Percentiles rank a stretch among this genome's conserved stretches.
These are phyloP conservation scores for Limenitis camilla DNA, from an alignment of 2,888 invertebrate genomes.

Conservation along the genomic window DNA sequence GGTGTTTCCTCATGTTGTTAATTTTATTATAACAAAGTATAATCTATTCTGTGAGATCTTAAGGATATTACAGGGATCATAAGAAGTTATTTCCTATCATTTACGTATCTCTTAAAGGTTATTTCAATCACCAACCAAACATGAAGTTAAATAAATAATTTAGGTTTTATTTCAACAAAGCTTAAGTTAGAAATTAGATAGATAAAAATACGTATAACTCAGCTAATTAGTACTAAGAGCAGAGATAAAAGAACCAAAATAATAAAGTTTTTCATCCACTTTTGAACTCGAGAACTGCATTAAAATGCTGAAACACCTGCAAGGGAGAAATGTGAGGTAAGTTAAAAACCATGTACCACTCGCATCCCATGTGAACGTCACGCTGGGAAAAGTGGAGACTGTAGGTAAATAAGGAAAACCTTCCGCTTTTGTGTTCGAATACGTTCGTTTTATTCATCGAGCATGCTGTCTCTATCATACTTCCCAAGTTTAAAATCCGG, in stretches of 20 bases:
- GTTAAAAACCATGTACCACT: conserved; percentile 66
- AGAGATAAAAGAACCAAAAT: neutral
- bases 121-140: too few species aligned
- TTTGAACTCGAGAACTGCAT: conserved; percentile 37
- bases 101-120: too few species aligned
- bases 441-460: conserved; percentile 38
- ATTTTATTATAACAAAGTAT: too few species aligned
- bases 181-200: too few species aligned
- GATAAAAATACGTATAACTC: neutral
- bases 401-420: conserved; percentile 48
- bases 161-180: too few species aligned
- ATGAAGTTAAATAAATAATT: too few species aligned
- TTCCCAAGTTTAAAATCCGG: conserved; percentile 32
- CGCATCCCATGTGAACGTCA: conserved; percentile 45
- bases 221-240: neutral
- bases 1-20: too few species aligned
- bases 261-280: conserved; percentile 14
- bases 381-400: conserved; percentile 38
- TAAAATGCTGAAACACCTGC: conserved; percentile 51
- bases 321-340: conserved; percentile 44
- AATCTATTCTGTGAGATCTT: too few species aligned
- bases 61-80: too few species aligned
- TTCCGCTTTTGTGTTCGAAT: conserved; percentile 44
- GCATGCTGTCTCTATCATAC: conserved; percentile 38
- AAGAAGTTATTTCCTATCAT: too few species aligned